Percentiles rank a stretch among this genome's conserved stretches.
phyloP scores from a whole-genome alignment of 2,113 vertebrate species.

The Jaculus jaculus region DNA sequence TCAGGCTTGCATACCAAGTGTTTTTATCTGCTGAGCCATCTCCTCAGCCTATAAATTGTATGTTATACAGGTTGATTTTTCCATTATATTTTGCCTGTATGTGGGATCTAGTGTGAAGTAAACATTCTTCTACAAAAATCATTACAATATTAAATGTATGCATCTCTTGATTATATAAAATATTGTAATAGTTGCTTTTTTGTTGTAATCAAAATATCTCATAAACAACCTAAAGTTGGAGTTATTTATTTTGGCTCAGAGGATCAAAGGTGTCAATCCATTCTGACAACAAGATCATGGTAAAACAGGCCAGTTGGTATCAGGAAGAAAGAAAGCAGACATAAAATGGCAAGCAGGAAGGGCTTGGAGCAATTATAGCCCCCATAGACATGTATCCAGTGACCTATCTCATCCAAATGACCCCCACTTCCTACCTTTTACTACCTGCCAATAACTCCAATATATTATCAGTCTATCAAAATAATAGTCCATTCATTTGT shows the following conservation, averaged over 20 bases:
- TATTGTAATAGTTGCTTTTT: not conserved
- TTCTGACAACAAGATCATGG: not conserved
- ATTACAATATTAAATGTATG: not conserved
- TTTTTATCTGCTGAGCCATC: no score
- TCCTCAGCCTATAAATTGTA: no score
- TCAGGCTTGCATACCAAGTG: no score
- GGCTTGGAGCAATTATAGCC: not conserved
- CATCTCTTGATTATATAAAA: not conserved
- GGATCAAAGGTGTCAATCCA: not conserved
- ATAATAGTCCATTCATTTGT: no score
- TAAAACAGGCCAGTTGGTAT: no score
- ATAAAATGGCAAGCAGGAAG: not conserved
- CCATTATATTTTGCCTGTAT: not conserved
- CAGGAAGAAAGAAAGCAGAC: not conserved
- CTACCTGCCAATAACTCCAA: no score
- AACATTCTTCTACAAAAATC: not conserved
- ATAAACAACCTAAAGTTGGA: no score
- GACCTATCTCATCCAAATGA: not conserved
- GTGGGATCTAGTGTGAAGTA: not conserved
- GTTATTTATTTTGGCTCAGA: no score
- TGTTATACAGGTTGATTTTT: not conserved
- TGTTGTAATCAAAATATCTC: no score
- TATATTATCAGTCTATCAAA: no score
- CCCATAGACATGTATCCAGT: not conserved
- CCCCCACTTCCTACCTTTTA: no score